A percentile compares a stretch with the other conserved stretches of the same genome.
These are phyloP conservation scores for Drusus annulatus DNA, from an alignment of 1,140 invertebrate species.

Conservation along the genomic window DNA sequence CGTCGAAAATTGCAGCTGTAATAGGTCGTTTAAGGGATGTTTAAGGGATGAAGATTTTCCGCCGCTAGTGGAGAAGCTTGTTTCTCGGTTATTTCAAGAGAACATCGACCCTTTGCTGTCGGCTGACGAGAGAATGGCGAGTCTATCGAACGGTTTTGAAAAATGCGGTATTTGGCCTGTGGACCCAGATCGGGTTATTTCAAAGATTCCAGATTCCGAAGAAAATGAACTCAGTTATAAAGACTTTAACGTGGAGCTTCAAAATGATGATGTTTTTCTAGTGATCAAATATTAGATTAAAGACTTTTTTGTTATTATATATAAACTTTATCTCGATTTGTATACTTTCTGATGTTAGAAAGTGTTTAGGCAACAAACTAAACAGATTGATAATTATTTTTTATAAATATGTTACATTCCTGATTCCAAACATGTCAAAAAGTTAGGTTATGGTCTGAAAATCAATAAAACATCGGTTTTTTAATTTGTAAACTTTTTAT, in stretches of 20 bases:
- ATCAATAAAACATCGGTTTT: no score
- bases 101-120: neutral
- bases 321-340: no score
- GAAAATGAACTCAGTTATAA: conserved; percentile 4
- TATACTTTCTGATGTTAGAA: no score
- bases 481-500: no score
- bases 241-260: neutral
- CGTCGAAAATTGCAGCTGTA: neutral
- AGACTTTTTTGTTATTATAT: no score
- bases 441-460: no score
- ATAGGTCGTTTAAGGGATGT: neutral
- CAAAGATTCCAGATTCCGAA: neutral
- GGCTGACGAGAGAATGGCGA: neutral
- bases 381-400: no score
- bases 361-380: no score
- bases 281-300: conserved; percentile 5
- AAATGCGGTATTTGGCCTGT: neutral
- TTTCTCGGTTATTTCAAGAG: neutral
- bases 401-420: no score
- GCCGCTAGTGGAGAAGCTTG: neutral
- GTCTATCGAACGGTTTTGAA: neutral
- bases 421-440: no score
- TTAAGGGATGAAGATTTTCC: conserved; percentile 4
- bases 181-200: neutral
- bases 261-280: conserved; percentile 14